Conservation (phyloP, 2,888 invertebrate species). For the Dolichopus griseipennis region DNA sequence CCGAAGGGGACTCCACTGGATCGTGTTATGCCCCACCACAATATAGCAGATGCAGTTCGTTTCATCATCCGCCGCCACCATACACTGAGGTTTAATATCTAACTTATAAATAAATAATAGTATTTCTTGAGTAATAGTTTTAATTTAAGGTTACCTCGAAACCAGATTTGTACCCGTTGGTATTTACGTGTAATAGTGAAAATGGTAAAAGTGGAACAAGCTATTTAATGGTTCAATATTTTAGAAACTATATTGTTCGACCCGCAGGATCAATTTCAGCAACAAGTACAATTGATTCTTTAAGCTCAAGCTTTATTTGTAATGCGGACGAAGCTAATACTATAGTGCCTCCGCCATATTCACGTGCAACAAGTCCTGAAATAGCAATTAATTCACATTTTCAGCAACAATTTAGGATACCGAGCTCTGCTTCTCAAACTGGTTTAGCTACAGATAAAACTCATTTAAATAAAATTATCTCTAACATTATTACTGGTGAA, state of each 20-base stretch:
- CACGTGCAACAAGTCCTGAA: constrained; percentile 66
- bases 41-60: constrained; percentile 74
- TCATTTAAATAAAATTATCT: constrained; percentile 21
- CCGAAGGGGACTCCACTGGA: constrained; percentile 69
- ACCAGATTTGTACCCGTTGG: constrained; percentile 75
- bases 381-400: constrained; percentile 46
- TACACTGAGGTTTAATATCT: constrained; percentile 70
- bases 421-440: constrained; percentile 54
- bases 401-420: constrained; percentile 40
- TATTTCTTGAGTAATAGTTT: neutral
- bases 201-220: constrained; percentile 62
- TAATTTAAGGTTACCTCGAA: constrained; percentile 66
- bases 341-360: constrained; percentile 75
- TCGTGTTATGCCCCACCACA: constrained; percentile 76
- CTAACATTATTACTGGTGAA: neutral
- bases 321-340: constrained; percentile 80
- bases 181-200: constrained; percentile 69
- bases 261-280: constrained; percentile 71
- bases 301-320: constrained; percentile 80
- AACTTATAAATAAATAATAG: constrained; percentile 23
- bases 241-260: constrained; percentile 67
- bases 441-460: constrained; percentile 38
- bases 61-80: constrained; percentile 74
- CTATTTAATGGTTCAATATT: constrained; percentile 77
- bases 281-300: constrained; percentile 75